These are phyloP conservation scores for Drosophila ambigua DNA, from an alignment of 1,140 invertebrate genomes.

Conservation along the genomic window DNA sequence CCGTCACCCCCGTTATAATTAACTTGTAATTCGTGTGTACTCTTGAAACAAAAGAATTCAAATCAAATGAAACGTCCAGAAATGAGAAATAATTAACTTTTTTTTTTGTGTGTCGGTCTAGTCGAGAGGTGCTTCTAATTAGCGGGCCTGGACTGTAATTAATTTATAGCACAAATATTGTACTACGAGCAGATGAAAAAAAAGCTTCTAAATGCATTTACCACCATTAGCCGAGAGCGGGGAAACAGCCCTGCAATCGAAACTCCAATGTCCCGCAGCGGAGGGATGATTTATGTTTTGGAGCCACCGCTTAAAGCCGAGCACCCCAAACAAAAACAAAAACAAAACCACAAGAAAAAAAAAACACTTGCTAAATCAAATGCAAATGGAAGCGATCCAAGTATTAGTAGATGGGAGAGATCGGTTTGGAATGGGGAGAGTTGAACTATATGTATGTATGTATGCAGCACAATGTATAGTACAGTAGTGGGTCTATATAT, in stretches of 20 bases:
- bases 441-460: constrained; percentile 30
- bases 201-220: constrained; percentile 35
- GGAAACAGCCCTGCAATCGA: too few species aligned
- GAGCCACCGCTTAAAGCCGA: too few species aligned
- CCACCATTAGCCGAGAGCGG: constrained; percentile 4
- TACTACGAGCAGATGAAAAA: background rate
- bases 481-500: constrained; percentile 27
- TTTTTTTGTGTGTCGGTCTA: constrained; percentile 7
- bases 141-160: constrained; percentile 14
- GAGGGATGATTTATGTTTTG: too few species aligned
- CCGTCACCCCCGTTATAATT: background rate
- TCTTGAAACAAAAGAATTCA: constrained; percentile 11
- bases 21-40: constrained; percentile 7
- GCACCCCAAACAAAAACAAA: too few species aligned
- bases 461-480: background rate
- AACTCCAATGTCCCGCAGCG: background rate
- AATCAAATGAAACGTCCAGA: constrained; percentile 53
- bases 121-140: constrained; percentile 16
- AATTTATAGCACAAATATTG: constrained; percentile 24
- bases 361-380: too few species aligned
- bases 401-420: too few species aligned
- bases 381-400: too few species aligned
- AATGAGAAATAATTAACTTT: constrained; percentile 8
- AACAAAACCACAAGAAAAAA: too few species aligned
- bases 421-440: constrained; percentile 1